Evolutionary conservation across 2,797 vertebrate species (phyloP).

Genomic region (Sebastes vulpes): DNA sequence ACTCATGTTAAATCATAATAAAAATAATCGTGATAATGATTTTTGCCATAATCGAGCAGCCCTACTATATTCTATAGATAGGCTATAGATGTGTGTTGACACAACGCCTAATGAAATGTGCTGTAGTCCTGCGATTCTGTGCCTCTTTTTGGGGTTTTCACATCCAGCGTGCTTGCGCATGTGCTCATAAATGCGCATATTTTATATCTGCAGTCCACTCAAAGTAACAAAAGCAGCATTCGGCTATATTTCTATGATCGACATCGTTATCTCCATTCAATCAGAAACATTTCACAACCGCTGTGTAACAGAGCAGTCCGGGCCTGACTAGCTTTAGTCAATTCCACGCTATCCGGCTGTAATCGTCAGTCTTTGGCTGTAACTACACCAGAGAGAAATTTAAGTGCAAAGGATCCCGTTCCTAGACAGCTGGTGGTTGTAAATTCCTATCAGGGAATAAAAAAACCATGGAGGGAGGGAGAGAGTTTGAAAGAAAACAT

Average conservation of each 20-base stretch:
- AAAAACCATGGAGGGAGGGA: conserved; percentile 40
- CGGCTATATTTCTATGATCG: conserved; percentile 9
- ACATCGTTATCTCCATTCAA: conserved; percentile 29
- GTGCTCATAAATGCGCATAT: conserved; percentile 53
- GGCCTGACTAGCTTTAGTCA: conserved; percentile 42
- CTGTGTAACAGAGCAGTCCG: conserved; percentile 5
- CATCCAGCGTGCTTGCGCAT: conserved; percentile 13
- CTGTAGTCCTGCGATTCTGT: background rate
- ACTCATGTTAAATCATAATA: no score
- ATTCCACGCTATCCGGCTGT: conserved; percentile 50
- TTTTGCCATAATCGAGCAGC: no score
- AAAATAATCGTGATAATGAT: no score
- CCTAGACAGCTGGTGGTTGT: conserved; percentile 76
- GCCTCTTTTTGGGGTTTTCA: background rate
- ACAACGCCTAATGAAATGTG: background rate
- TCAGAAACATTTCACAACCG: conserved; percentile 13
- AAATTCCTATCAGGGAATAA: conserved; percentile 73
- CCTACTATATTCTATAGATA: background rate
- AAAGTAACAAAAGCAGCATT: conserved; percentile 8
- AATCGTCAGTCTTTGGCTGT: conserved; percentile 63
- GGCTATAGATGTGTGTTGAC: background rate
- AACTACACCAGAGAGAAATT: conserved; percentile 56
- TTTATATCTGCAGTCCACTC: conserved; percentile 28
- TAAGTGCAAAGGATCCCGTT: conserved; percentile 65
- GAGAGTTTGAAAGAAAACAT: conserved; percentile 78